phyloP scores from a whole-genome alignment of 2,797 vertebrate genomes.

The Poecilia gillii region DNA sequence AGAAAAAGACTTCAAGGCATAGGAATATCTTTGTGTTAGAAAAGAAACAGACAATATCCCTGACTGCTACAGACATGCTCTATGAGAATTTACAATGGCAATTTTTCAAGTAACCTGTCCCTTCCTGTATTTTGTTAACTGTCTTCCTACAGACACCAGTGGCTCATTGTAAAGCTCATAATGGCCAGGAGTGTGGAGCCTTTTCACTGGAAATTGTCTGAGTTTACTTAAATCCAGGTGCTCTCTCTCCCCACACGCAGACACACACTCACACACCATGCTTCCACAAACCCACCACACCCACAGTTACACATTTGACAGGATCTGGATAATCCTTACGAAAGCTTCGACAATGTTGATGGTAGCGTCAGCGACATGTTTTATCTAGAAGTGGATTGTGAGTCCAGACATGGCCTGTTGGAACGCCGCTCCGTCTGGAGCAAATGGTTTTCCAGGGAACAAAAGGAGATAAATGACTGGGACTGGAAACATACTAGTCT shows the following conservation, averaged over 20 bases:
- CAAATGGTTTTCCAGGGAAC: not conserved
- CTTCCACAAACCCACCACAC: slow-evolving; percentile 49
- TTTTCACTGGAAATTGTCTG: slow-evolving; percentile 12
- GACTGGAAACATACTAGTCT: not conserved
- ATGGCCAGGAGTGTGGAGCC: not conserved
- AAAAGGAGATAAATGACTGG: slow-evolving; percentile 4
- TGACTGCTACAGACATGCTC: not conserved
- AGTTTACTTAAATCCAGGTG: slow-evolving; percentile 50
- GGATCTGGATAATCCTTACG: slow-evolving; percentile 49
- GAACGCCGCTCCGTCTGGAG: not conserved
- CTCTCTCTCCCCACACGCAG: slow-evolving; percentile 4
- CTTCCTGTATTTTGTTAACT: slow-evolving; percentile 13
- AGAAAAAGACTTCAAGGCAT: not conserved
- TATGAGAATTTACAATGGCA: not conserved
- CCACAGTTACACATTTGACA: slow-evolving; percentile 41
- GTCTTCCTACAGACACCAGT: not conserved
- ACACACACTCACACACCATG: not conserved
- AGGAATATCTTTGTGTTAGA: not conserved
- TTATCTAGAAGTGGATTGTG: slow-evolving; percentile 8
- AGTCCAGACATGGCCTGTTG: slow-evolving; percentile 10
- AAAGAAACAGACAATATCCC: not conserved
- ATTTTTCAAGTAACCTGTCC: slow-evolving; percentile 7
- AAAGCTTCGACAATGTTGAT: slow-evolving; percentile 33
- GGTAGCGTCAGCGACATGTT: slow-evolving; percentile 13
- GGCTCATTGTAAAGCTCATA: slow-evolving; percentile 5